Conservation (phyloP, 1,140 invertebrate genomes). For the Drosophila prosaltans region DNA sequence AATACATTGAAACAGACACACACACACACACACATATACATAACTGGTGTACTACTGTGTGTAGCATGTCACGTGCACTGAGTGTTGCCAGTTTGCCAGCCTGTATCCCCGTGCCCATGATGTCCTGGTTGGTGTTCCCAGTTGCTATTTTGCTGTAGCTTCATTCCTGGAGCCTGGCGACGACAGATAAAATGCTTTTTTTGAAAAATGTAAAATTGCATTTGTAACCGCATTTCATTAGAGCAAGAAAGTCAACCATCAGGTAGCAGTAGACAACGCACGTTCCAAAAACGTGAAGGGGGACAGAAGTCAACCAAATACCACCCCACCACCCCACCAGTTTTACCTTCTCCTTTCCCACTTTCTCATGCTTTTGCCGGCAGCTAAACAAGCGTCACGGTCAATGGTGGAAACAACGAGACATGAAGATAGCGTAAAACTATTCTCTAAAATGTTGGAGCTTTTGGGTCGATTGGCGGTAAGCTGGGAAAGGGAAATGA, state of each 20-base stretch:
- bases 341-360: background rate
- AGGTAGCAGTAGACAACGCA: slow-evolving; percentile 59
- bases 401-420: slow-evolving; percentile 58
- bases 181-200: slow-evolving; percentile 78
- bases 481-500: background rate
- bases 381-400: slow-evolving; percentile 66
- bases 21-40: slow-evolving; percentile 21
- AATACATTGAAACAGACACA: slow-evolving; percentile 30
- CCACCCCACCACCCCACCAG: no score
- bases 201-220: slow-evolving; percentile 80
- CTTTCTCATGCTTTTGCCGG: slow-evolving; percentile 20
- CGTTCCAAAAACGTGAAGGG: slow-evolving; percentile 23
- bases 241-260: slow-evolving; percentile 78
- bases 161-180: slow-evolving; percentile 56
- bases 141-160: background rate
- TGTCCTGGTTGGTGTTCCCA: slow-evolving; percentile 29
- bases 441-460: slow-evolving; percentile 26
- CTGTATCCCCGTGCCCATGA: slow-evolving; percentile 39
- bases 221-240: slow-evolving; percentile 80
- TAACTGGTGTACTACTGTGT: background rate
- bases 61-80: slow-evolving; percentile 51
- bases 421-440: slow-evolving; percentile 33
- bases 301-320: background rate
- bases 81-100: slow-evolving; percentile 43
- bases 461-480: slow-evolving; percentile 1